phyloP scores from a whole-genome alignment of 2,888 invertebrate species.

The Cantharis lateralis region DNA sequence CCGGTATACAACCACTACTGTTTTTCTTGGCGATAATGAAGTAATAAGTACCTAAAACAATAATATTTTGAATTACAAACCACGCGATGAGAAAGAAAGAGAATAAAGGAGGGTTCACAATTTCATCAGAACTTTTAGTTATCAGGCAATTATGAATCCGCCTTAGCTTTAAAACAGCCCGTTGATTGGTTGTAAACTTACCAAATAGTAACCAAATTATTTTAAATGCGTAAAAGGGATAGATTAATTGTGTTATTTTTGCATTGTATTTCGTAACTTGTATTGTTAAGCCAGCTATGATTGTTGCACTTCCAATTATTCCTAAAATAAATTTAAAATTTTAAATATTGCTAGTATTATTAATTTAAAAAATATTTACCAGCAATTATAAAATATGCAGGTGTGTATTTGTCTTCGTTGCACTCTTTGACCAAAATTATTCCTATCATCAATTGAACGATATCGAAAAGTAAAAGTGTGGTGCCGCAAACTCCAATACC shows the following conservation, averaged over 20 bases:
- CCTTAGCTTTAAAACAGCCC: neutral
- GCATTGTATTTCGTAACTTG: neutral
- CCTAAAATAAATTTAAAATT: neutral
- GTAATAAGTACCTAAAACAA: conserved; percentile 14
- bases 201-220: conserved; percentile 13
- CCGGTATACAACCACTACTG: neutral
- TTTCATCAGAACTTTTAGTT: no score
- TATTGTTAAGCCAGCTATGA: neutral
- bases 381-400: conserved; percentile 20
- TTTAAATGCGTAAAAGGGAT: conserved; percentile 13
- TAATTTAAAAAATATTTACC: neutral
- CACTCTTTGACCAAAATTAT: conserved; percentile 7
- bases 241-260: neutral
- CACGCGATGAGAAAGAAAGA: no score
- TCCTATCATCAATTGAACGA: neutral
- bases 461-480: conserved; percentile 3
- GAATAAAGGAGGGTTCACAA: no score
- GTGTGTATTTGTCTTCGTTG: conserved; percentile 8
- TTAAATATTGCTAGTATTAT: neutral
- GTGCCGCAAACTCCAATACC: conserved; percentile 5
- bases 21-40: neutral
- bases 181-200: neutral
- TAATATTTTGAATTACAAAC: neutral
- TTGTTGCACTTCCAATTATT: conserved; percentile 9
- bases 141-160: neutral